Evolutionary conservation across 2,888 invertebrate genomes (phyloP), one percentile per base, ranked within the genome.

Genomic region (Stenurella melanura): DNA sequence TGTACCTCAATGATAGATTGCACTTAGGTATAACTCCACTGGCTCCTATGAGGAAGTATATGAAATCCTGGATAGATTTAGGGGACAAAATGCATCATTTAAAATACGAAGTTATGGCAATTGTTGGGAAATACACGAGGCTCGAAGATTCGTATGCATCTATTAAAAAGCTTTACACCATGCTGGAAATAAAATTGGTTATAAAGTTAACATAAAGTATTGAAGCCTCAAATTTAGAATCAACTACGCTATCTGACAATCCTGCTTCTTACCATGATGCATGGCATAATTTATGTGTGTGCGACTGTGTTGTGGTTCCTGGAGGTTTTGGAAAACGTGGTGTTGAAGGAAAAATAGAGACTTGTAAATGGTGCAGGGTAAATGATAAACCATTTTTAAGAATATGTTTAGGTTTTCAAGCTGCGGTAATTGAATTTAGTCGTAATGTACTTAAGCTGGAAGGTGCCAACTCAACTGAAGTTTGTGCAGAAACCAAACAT

Each of bases 271-370:
- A 97, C 87, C 96, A 98, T 86, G 95, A 97, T 88, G 97, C 98
- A 10, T 99, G 98, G 98, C 95, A 96, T 86, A 92, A 94, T 83
- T 91, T 99, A 1, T 98, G 97, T 87, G 94, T 94, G 85, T 94
- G 95, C 91, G 93, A 96, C 88, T 98, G 98, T 38, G 94, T 99
- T 0, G 92, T 99, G 82, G 97, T 99, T 0, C 99, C 99, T 3
- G 99, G 99, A 75, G 99, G 99, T 12, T 99, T 99, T 89, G 99
- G 99, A 0, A 94, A 94, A 82, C 93, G 99, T 73, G 99, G 99
- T 6, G 94, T 97, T 86, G 98, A 98, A 88, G 99, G 99, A 0
- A 99, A 97, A 91, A 96, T 99, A 67, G 93, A 94, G 78, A 98
- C 99, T 0, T 96, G 96, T 83, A 93, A 95, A 85, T 99, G 97